A percentile compares a stretch with the other conserved stretches of the same genome.
phyloP scores from a whole-genome alignment of 2,113 vertebrate genomes.

The Perca flavescens region DNA sequence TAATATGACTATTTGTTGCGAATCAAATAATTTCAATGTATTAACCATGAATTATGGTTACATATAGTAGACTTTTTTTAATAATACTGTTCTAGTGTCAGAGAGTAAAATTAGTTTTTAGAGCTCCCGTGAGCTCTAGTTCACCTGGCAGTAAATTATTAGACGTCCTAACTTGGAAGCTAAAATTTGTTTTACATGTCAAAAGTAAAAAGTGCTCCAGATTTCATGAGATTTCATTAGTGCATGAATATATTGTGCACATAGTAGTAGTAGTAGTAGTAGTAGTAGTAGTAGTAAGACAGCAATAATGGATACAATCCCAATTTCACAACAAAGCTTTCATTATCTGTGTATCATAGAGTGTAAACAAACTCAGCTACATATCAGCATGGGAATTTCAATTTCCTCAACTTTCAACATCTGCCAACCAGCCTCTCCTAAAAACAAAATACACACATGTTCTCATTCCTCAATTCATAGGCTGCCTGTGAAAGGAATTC shows the following conservation, averaged over 20 bases:
- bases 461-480: neutral
- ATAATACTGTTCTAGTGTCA: neutral
- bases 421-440: neutral
- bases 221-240: neutral
- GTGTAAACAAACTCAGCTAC: neutral
- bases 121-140: no score
- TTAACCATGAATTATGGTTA: neutral
- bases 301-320: no score
- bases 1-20: no score
- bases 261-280: no score
- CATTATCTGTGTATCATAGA: neutral
- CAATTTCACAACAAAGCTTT: neutral
- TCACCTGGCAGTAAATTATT: no score
- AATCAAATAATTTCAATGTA: no score
- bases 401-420: conserved; percentile 1
- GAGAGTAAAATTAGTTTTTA: no score
- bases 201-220: neutral
- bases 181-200: no score
- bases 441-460: conserved; percentile 21
- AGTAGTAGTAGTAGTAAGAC: no score
- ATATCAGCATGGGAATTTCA: conserved; percentile 9
- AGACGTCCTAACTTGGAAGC: no score
- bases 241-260: neutral
- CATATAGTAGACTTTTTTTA: neutral
- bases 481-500: conserved; percentile 4